Conservation (phyloP, 2,888 invertebrate species). For the Oscheius sp. region DNA sequence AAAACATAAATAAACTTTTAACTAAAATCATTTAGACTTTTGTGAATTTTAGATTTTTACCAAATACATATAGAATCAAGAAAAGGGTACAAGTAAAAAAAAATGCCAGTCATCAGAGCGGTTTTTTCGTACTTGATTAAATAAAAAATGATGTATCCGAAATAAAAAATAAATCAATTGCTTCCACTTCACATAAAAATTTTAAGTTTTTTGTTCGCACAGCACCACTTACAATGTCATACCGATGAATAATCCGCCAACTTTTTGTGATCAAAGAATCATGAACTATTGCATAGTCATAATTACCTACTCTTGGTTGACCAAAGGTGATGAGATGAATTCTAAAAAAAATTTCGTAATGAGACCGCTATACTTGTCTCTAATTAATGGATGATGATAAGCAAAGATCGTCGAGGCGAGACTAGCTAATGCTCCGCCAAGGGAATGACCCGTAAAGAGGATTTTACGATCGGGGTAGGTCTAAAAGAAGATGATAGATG, state of each 20-base stretch:
- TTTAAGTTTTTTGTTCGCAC: not conserved
- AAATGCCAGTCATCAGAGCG: too few species aligned
- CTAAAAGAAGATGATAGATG: slow-evolving; percentile 24
- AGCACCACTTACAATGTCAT: slow-evolving; percentile 49
- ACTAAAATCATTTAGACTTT: too few species aligned
- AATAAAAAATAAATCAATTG: too few species aligned
- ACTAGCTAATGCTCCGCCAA: slow-evolving; percentile 65
- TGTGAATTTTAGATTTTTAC: too few species aligned
- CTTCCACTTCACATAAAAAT: too few species aligned
- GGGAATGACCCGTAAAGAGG: slow-evolving; percentile 65
- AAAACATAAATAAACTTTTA: too few species aligned
- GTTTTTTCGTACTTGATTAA: too few species aligned
- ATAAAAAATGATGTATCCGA: too few species aligned
- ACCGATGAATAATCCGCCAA: slow-evolving; percentile 59
- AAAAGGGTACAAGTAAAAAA: too few species aligned
- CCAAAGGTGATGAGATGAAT: slow-evolving; percentile 62
- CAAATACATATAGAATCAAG: too few species aligned
- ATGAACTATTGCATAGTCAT: slow-evolving; percentile 58
- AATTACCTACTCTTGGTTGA: slow-evolving; percentile 67
- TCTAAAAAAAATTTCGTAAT: slow-evolving; percentile 12
- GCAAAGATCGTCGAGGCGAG: slow-evolving; percentile 62
- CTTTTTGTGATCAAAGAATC: slow-evolving; percentile 54
- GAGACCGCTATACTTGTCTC: not conserved
- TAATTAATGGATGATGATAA: slow-evolving; percentile 39
- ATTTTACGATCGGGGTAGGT: slow-evolving; percentile 41